phyloP scores from a whole-genome alignment of 2,888 invertebrate species.

The Zygothrica quintamaculata region DNA sequence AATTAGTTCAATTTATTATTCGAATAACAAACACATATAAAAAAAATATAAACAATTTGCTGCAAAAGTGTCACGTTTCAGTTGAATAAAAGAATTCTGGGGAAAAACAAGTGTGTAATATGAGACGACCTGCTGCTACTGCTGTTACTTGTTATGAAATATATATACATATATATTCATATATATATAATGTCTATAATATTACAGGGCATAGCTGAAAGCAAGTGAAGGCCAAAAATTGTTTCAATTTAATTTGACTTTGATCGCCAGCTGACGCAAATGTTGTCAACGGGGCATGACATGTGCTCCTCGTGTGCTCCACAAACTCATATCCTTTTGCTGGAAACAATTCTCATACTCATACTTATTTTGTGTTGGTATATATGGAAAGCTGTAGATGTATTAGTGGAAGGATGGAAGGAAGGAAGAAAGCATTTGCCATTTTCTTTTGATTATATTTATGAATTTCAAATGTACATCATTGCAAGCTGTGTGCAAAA shows the following conservation, averaged over 20 bases:
- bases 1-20: slow-evolving; percentile 62
- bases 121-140: slow-evolving; percentile 19
- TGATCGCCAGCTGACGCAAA: slow-evolving; percentile 76
- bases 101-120: slow-evolving; percentile 51
- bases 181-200: slow-evolving; percentile 4
- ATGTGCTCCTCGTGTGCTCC: slow-evolving; percentile 44
- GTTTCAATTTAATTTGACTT: slow-evolving; percentile 79
- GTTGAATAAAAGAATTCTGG: slow-evolving; percentile 43
- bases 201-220: slow-evolving; percentile 11
- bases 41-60: too few relatives aligned
- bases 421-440: too few relatives aligned
- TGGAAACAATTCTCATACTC: slow-evolving; percentile 3
- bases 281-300: slow-evolving; percentile 65
- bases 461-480: slow-evolving; percentile 61
- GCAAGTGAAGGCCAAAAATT: slow-evolving; percentile 53
- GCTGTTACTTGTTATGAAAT: slow-evolving; percentile 15
- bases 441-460: slow-evolving; percentile 66
- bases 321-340: slow-evolving; percentile 9
- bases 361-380: slow-evolving; percentile 3
- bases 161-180: slow-evolving; percentile 9
- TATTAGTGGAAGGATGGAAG: slow-evolving; percentile 51
- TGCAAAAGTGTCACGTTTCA: slow-evolving; percentile 52
- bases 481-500: slow-evolving; percentile 65
- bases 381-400: slow-evolving; percentile 48
- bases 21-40: slow-evolving; percentile 3